These are phyloP conservation scores for Chamaetylas fuelleborni DNA, from an alignment of 2,113 vertebrate genomes.

Conservation along the genomic window DNA sequence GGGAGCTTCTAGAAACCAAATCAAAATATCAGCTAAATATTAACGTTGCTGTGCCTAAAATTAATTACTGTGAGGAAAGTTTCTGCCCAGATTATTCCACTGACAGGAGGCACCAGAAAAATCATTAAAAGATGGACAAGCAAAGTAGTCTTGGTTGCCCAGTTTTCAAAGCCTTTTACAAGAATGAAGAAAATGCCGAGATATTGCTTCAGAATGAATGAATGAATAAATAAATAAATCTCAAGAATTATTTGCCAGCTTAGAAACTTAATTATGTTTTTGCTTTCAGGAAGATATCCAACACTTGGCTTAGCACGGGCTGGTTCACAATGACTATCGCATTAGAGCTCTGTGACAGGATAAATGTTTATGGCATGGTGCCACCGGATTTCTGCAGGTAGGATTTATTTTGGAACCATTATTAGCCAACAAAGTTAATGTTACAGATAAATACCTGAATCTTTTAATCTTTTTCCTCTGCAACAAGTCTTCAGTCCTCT, in stretches of 20 bases:
- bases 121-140: neutral
- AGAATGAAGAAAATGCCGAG: neutral
- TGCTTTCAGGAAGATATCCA: conserved; percentile 90
- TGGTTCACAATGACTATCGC: conserved; percentile 99
- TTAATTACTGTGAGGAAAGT: neutral
- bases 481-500: conserved; percentile 35
- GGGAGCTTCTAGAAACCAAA: neutral
- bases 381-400: conserved; percentile 99
- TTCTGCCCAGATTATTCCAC: neutral
- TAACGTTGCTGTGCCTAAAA: neutral
- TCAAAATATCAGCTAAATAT: conserved; percentile 15
- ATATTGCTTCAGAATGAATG: neutral
- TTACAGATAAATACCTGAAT: conserved; percentile 53
- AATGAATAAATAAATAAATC: neutral
- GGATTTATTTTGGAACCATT: conserved; percentile 53
- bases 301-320: conserved; percentile 98
- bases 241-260: conserved; percentile 14
- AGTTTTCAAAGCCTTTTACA: conserved; percentile 19
- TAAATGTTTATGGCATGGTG: conserved; percentile 97
- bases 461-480: neutral
- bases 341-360: conserved; percentile 94
- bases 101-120: neutral
- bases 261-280: conserved; percentile 65
- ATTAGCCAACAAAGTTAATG: neutral
- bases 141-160: neutral